These are phyloP conservation scores for Euleptes europaea DNA, from an alignment of 2,113 vertebrate genomes.

Conservation along the genomic window DNA sequence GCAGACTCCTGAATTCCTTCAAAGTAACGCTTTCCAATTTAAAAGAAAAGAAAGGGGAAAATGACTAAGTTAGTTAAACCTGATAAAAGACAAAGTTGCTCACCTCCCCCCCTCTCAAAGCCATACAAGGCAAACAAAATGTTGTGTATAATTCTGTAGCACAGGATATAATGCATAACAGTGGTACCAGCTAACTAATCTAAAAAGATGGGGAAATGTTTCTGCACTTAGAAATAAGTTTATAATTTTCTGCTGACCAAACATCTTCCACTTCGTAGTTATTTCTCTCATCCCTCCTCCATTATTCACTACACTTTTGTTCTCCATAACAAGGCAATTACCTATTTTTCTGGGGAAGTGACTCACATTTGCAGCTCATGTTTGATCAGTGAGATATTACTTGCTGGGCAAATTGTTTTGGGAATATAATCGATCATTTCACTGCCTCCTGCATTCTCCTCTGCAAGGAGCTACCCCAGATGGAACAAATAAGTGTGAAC, in stretches of 20 bases:
- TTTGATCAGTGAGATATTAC: not conserved
- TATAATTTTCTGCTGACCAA: not conserved
- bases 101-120: not conserved
- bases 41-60: not conserved
- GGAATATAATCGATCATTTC: not conserved
- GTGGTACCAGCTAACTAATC: too few relatives aligned
- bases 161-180: not conserved
- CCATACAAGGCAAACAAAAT: not conserved
- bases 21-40: not conserved
- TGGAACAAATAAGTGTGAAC: not conserved
- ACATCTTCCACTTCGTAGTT: not conserved
- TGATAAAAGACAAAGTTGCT: not conserved
- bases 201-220: not conserved
- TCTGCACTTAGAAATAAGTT: not conserved
- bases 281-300: not conserved
- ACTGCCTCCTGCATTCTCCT: not conserved
- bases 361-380: not conserved
- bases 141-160: not conserved
- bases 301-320: not conserved
- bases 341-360: not conserved
- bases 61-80: not conserved
- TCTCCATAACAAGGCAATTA: not conserved
- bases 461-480: not conserved
- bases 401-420: not conserved
- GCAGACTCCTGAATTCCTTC: too few relatives aligned